Conservation (phyloP, 1,140 invertebrate species). For the Leptoteleia sp. region DNA sequence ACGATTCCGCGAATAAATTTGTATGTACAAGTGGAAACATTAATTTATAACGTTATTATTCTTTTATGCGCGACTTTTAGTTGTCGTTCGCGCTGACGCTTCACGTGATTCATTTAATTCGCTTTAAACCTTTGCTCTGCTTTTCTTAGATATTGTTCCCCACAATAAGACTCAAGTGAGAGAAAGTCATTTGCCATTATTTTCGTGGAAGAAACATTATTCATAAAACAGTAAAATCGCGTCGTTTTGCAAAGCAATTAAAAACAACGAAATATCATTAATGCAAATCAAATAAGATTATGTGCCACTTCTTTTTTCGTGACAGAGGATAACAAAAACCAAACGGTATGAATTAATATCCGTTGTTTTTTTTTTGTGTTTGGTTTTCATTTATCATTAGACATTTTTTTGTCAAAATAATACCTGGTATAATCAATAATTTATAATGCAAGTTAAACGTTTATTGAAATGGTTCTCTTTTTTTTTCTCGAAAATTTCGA, state of each 20-base stretch:
- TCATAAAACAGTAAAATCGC: constrained; percentile 29
- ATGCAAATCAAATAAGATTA: not conserved
- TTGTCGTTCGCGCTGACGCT: constrained; percentile 56
- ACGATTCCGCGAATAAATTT: constrained; percentile 49
- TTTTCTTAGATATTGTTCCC: constrained; percentile 63
- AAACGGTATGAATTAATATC: too few species aligned
- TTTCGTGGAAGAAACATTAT: constrained; percentile 51
- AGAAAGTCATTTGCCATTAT: constrained; percentile 53
- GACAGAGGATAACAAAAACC: too few species aligned
- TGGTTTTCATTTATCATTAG: too few species aligned
- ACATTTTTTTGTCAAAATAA: too few species aligned
- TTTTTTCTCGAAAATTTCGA: too few species aligned
- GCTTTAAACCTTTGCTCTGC: constrained; percentile 50
- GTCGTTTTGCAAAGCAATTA: constrained; percentile 16
- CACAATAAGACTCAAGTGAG: constrained; percentile 46
- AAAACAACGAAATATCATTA: not conserved
- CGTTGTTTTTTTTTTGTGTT: too few species aligned
- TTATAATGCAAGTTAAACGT: too few species aligned
- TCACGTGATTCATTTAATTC: constrained; percentile 63
- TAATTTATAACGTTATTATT: constrained; percentile 61
- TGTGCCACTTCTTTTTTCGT: too few species aligned
- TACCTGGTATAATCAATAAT: too few species aligned
- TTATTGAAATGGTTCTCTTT: too few species aligned
- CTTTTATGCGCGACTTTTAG: constrained; percentile 45
- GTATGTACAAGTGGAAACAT: constrained; percentile 55